Evolutionary conservation across 2,888 invertebrate species (phyloP).

Genomic region (Venusia cambrica): DNA sequence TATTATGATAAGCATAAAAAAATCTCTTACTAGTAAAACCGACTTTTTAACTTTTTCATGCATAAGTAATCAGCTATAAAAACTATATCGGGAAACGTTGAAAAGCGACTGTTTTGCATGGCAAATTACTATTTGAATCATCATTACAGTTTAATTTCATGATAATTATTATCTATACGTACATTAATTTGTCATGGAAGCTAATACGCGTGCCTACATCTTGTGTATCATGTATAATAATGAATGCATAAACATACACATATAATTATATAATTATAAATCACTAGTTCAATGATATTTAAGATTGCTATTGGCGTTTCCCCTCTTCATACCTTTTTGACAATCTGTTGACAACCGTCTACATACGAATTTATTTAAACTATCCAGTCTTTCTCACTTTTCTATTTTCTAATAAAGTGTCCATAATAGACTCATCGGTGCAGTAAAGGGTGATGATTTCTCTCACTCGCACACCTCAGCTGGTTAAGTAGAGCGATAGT

Average conservation of each 20-base stretch:
- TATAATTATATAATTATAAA: background rate
- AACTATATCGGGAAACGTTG: too few relatives aligned
- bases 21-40: slow-evolving; percentile 4
- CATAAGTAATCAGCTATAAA: too few relatives aligned
- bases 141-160: too few relatives aligned
- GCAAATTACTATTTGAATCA: too few relatives aligned
- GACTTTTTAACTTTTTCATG: slow-evolving; percentile 4
- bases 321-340: slow-evolving; percentile 20
- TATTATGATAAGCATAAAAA: slow-evolving; percentile 11
- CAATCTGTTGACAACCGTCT: slow-evolving; percentile 30
- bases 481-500: slow-evolving; percentile 67
- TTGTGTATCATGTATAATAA: too few relatives aligned
- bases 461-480: slow-evolving; percentile 58
- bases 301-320: slow-evolving; percentile 12
- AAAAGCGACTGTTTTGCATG: too few relatives aligned
- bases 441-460: slow-evolving; percentile 36
- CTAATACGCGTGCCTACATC: too few relatives aligned
- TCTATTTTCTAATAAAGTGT: slow-evolving; percentile 17
- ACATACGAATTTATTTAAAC: slow-evolving; percentile 29
- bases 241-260: too few relatives aligned
- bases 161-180: too few relatives aligned
- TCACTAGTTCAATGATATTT: background rate
- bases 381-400: slow-evolving; percentile 24
- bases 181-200: too few relatives aligned
- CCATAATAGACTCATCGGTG: slow-evolving; percentile 55